Percentiles rank a stretch among this genome's conserved stretches.
phyloP scores from a whole-genome alignment of 2,113 vertebrate species.

The Xiphophorus couchianus region DNA sequence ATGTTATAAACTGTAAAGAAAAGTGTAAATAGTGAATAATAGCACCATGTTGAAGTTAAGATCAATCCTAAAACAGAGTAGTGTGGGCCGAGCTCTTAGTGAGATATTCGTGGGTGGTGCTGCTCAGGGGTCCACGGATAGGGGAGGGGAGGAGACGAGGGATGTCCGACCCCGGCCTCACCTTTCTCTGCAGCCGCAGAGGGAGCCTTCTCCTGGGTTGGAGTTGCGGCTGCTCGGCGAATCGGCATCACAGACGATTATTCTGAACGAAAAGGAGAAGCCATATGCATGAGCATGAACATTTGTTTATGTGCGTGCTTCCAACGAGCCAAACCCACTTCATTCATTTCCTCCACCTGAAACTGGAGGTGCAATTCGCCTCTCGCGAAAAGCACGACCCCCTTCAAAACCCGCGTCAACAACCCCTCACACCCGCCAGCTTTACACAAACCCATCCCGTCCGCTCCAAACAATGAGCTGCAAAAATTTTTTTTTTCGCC shows the following conservation, averaged over 20 bases:
- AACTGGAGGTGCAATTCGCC: background rate
- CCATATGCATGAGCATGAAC: background rate
- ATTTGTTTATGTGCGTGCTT: constrained; percentile 5
- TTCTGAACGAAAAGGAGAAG: constrained; percentile 20
- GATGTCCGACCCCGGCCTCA: constrained; percentile 49
- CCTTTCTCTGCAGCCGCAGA: constrained; percentile 86
- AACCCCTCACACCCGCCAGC: background rate
- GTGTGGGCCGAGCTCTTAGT: background rate
- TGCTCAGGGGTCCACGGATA: constrained; percentile 27
- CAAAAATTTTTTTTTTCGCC: constrained; percentile 22
- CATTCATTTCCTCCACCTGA: constrained; percentile 55
- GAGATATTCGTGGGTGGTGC: constrained; percentile 1
- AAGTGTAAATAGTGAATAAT: background rate
- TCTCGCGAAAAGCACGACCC: background rate
- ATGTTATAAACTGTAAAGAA: background rate
- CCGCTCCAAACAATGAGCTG: background rate
- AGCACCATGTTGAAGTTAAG: background rate
- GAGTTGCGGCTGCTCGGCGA: constrained; percentile 87
- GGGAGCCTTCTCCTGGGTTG: constrained; percentile 87
- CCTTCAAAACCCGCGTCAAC: background rate
- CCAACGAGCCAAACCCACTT: constrained; percentile 33
- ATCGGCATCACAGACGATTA: constrained; percentile 87
- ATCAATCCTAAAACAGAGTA: background rate
- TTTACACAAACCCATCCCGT: no score
- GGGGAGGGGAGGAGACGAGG: background rate